Base-by-base conservation (phyloP, 2,797 vertebrate species). In the Chelon labrosus region DNA sequence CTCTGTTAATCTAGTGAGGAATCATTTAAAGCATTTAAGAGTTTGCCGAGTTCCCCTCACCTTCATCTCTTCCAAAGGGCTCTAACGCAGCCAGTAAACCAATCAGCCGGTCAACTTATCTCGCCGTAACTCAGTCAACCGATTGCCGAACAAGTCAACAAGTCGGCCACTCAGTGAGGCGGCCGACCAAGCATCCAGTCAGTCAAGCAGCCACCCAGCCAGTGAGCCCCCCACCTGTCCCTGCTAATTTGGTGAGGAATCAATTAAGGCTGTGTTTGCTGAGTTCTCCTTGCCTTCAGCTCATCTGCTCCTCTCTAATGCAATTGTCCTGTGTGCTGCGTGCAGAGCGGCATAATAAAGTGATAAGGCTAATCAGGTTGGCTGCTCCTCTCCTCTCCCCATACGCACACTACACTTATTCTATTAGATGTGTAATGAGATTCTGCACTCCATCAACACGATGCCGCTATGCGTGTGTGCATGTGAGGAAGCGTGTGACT, bases 351-450 rank as follows among this genome's bases (percentile, higher is more conserved):
- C 96, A 97, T 97, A 98, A 99, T 97, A 97, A 96, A 96, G 95
- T 96, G 96, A 97, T 97, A 96, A 95, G 94, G 94, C 92, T 98
- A 97, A 99, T 98, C 95, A 96, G 95, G 96, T 97, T 97, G 92
- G 92, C 91, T 89, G 86, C 90, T 91, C 91, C 82, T 88, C 90
- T 91, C 90, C 88, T 89, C 95, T 94, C 95, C 94, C 93, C 91
- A 94, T 96, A 98, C 96, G 94, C 96, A 95, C 96, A 96, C 95
- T 95, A 93, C 95, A 96, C 94, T 97, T 98, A 97, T 97, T 98
- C 95, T 97, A 96, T 98, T 98, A 98, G 95, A 94, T 96, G 94
- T 94, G 95, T 98, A 97, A 98, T 98, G 96, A 98, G 96, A 98
- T 97, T 98, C 95, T 94, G 95, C 92, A 93, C 95, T 96, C 94